Conservation (phyloP, 2,888 invertebrate genomes). For the Andrena bicolor region DNA sequence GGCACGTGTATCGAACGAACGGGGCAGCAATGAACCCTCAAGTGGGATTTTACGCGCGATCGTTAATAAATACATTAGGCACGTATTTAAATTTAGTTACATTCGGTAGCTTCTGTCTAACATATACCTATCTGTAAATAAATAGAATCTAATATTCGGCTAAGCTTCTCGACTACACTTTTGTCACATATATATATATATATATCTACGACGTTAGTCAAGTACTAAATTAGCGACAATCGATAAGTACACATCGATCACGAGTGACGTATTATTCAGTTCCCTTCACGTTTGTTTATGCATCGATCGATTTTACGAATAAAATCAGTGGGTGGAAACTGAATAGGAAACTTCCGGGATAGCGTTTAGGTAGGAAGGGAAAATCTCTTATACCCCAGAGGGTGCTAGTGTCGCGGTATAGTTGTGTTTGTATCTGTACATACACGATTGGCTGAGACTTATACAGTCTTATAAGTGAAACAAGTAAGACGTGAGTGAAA, state of each 20-base stretch:
- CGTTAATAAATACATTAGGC: constrained; percentile 29
- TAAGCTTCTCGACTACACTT: constrained; percentile 13
- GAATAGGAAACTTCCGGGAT: no score
- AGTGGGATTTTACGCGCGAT: constrained; percentile 22
- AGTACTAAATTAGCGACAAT: constrained; percentile 4
- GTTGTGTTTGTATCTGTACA: no score
- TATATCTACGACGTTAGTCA: constrained; percentile 30
- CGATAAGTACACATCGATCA: constrained; percentile 7
- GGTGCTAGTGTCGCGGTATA: no score
- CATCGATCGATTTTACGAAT: not conserved
- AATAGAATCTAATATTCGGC: not conserved
- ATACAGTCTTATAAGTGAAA: no score
- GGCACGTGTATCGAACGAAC: constrained; percentile 5
- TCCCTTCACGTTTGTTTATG: no score
- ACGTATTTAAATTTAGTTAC: not conserved
- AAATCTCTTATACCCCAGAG: no score
- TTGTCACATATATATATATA: not conserved
- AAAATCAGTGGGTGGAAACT: no score
- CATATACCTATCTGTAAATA: no score
- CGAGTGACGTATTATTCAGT: no score
- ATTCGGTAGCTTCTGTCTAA: not conserved
- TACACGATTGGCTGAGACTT: no score
- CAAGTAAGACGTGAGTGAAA: no score
- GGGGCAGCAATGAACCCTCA: constrained; percentile 5
- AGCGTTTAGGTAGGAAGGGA: no score